Evolutionary conservation across 2,797 vertebrate species (phyloP).

Genomic region (Ptychobarbus kaznakovi): DNA sequence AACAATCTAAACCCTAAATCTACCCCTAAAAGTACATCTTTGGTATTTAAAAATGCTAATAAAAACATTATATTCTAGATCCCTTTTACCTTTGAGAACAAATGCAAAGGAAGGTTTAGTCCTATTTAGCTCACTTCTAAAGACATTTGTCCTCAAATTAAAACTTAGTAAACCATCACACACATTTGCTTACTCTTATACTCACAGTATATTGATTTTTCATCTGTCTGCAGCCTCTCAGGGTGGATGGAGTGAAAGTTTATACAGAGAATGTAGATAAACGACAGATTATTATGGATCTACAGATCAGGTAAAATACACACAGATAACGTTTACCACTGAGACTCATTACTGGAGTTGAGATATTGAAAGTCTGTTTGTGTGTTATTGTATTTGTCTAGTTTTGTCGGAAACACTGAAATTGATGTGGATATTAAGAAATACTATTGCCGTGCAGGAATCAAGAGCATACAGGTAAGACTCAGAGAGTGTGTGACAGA

Average conservation of each 20-base stretch:
- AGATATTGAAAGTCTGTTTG: neutral
- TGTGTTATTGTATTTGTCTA: slow-evolving; percentile 63
- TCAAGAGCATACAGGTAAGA: slow-evolving; percentile 94
- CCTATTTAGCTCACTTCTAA: neutral
- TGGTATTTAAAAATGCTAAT: neutral
- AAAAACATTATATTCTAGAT: neutral
- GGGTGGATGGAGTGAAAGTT: slow-evolving; percentile 96
- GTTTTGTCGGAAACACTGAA: slow-evolving; percentile 95
- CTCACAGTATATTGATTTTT: neutral
- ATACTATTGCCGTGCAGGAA: slow-evolving; percentile 96
- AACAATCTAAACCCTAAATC: neutral
- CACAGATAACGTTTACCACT: neutral
- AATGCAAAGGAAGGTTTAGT: neutral
- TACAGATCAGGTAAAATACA: slow-evolving; percentile 90
- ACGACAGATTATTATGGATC: slow-evolving; percentile 96
- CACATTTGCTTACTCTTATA: neutral
- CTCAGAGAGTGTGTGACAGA: neutral
- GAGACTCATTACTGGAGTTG: neutral
- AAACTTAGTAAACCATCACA: neutral
- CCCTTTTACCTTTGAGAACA: neutral
- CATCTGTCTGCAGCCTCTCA: slow-evolving; percentile 82
- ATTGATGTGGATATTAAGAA: slow-evolving; percentile 95
- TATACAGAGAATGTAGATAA: slow-evolving; percentile 99
- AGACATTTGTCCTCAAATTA: no score
- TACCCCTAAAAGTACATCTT: neutral